These are phyloP conservation scores for Cyprinus carpio DNA, from an alignment of 2,113 vertebrate species.

Conservation along the genomic window DNA sequence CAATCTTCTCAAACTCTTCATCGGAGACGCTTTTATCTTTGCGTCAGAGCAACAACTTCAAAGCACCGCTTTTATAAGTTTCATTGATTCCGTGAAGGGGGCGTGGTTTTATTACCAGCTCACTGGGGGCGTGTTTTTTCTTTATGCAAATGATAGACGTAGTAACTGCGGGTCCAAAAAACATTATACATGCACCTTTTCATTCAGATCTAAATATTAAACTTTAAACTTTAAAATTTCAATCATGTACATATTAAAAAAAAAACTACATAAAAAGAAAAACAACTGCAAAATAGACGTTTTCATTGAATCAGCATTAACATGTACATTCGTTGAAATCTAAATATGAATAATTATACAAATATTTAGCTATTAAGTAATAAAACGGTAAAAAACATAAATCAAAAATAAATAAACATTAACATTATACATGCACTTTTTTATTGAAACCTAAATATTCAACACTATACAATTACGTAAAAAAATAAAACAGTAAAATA, in stretches of 20 bases:
- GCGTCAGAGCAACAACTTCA: not conserved
- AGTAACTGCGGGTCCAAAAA: not conserved
- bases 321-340: no score
- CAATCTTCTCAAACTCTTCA: not conserved
- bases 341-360: no score
- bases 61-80: constrained; percentile 57
- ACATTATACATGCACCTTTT: not conserved
- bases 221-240: not conserved
- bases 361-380: no score
- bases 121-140: constrained; percentile 8
- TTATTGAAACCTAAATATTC: no score
- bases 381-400: no score
- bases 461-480: no score
- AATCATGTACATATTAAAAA: not conserved
- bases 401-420: no score
- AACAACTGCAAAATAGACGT: no score
- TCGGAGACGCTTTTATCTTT: not conserved
- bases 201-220: not conserved
- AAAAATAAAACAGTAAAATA: no score
- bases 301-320: no score
- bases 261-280: not conserved
- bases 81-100: constrained; percentile 61
- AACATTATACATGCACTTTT: no score
- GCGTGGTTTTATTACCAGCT: constrained; percentile 25
- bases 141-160: not conserved